Evolutionary conservation across 2,113 vertebrate species (phyloP).

Genomic region (Regulus satrapa): DNA sequence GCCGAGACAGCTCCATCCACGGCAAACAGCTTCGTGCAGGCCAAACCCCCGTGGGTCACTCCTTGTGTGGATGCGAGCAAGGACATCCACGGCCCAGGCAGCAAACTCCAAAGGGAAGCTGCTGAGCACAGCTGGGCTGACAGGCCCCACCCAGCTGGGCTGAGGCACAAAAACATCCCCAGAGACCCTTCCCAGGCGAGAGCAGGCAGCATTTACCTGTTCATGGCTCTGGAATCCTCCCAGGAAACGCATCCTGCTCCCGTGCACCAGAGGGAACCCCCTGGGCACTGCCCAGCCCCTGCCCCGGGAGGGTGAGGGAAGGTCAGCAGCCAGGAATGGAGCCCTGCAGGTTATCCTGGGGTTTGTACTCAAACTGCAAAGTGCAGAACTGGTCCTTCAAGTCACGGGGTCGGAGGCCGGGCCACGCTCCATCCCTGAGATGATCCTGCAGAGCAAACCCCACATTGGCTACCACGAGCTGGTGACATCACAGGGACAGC

Average conservation of each 20-base stretch:
- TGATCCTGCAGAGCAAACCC: not conserved
- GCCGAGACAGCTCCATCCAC: not conserved
- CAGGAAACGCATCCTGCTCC: not conserved
- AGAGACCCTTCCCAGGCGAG: not conserved
- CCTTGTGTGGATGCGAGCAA: not conserved
- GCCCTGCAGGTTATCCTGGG: not conserved
- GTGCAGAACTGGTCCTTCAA: not conserved
- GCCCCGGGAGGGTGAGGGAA: not conserved
- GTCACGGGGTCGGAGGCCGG: not conserved
- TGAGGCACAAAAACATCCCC: not conserved
- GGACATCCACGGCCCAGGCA: not conserved
- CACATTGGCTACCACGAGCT: not conserved
- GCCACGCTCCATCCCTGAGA: not conserved
- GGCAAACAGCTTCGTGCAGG: not conserved
- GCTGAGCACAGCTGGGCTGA: not conserved
- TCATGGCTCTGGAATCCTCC: not conserved
- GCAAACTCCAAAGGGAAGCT: too few relatives aligned
- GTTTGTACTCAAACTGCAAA: not conserved
- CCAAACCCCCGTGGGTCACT: not conserved
- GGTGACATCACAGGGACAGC: not conserved
- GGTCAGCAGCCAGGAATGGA: not conserved
- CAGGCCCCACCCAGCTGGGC: not conserved
- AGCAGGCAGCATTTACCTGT: not conserved
- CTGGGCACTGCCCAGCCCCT: not conserved
- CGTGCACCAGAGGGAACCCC: too few relatives aligned